Evolutionary conservation across 2,797 vertebrate species (phyloP).

Genomic region (Prionace glauca): DNA sequence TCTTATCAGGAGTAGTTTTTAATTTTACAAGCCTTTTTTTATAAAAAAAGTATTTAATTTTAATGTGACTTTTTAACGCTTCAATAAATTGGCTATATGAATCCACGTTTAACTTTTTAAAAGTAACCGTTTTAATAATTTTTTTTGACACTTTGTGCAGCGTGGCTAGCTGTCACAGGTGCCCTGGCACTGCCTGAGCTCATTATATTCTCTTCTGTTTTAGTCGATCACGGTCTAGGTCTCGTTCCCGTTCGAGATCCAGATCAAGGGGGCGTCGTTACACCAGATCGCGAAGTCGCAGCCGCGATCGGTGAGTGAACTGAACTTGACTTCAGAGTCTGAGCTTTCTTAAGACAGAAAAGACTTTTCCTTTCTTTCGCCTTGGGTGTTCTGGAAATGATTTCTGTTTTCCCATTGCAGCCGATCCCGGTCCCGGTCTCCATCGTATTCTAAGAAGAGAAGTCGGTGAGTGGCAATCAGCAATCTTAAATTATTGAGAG

Average conservation of each 20-base stretch:
- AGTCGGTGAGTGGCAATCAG: conserved; percentile 56
- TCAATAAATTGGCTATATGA: conserved; percentile 21
- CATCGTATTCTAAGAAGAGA: conserved; percentile 66
- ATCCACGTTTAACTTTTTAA: conserved; percentile 27
- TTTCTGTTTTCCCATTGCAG: conserved; percentile 26
- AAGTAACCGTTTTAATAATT: conserved; percentile 17
- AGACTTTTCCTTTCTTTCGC: background rate
- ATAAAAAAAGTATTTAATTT: conserved; percentile 30
- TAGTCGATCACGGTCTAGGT: conserved; percentile 52
- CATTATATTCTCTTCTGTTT: background rate
- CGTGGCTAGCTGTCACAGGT: background rate
- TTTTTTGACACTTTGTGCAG: conserved; percentile 5
- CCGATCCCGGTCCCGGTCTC: conserved; percentile 57
- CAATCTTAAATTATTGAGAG: background rate
- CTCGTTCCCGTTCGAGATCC: conserved; percentile 57
- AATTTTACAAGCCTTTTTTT: conserved; percentile 32
- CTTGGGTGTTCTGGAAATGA: conserved; percentile 14
- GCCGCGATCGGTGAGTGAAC: conserved; percentile 58
- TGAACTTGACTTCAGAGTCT: background rate
- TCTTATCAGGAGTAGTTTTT: conserved; percentile 33
- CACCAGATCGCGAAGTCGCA: conserved; percentile 63
- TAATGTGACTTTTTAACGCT: conserved; percentile 29
- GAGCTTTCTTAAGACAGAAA: background rate
- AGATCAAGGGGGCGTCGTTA: conserved; percentile 63
- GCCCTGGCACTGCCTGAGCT: background rate